A percentile compares a stretch with the other conserved stretches of the same genome.
Conservation (phyloP, 2,888 invertebrate species). For the Lobophora halterata region DNA sequence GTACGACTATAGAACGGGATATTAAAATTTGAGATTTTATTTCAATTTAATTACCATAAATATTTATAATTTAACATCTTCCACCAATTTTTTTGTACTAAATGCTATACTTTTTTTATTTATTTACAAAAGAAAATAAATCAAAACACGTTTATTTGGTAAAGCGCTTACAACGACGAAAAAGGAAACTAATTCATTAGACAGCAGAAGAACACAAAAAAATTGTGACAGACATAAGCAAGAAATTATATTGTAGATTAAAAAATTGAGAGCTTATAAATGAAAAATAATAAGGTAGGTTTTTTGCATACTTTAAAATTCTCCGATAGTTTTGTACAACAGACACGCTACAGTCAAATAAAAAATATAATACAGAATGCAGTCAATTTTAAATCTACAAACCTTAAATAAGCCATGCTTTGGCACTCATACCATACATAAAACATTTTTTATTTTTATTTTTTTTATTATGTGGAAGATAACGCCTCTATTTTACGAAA, state of each 20-base stretch:
- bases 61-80: conserved; percentile 51
- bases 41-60: conserved; percentile 42
- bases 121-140: conserved; percentile 68
- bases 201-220: conserved; percentile 7
- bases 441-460: conserved; percentile 30
- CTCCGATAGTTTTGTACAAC: too few relatives aligned
- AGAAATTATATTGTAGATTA: conserved; percentile 1
- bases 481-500: conserved; percentile 40
- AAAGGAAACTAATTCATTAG: conserved; percentile 30
- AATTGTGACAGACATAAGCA: conserved; percentile 5
- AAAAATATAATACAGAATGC: neutral
- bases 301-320: too few relatives aligned
- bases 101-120: conserved; percentile 59
- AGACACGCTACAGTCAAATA: too few relatives aligned
- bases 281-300: neutral
- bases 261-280: neutral
- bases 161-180: conserved; percentile 62
- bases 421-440: conserved; percentile 68
- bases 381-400: conserved; percentile 3
- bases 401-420: conserved; percentile 35
- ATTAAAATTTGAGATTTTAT: conserved; percentile 41
- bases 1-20: conserved; percentile 28
- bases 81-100: conserved; percentile 76
- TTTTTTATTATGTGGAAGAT: conserved; percentile 37
- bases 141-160: conserved; percentile 66